Evolutionary conservation across 1,140 invertebrate genomes (phyloP).

Genomic region (Drosophila arawakana): DNA sequence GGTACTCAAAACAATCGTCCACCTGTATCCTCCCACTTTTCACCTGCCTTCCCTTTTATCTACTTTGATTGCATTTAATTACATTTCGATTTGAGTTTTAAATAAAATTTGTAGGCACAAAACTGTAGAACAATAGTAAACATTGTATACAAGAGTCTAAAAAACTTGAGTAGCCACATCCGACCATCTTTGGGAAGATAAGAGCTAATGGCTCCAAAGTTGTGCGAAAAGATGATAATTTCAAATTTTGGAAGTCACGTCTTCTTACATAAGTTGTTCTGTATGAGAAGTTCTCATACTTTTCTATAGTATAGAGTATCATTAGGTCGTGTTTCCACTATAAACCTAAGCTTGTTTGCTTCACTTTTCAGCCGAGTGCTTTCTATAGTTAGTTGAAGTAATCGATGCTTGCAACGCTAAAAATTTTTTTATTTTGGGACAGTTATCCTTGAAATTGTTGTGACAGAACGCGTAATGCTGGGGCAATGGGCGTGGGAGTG

Average conservation of each 20-base stretch:
- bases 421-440: slow-evolving; percentile 4
- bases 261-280: no score
- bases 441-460: slow-evolving; percentile 35
- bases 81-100: slow-evolving; percentile 58
- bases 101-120: slow-evolving; percentile 34
- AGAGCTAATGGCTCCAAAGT: no score
- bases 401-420: slow-evolving; percentile 2
- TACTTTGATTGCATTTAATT: slow-evolving; percentile 56
- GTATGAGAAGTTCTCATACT: neutral
- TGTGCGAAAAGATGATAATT: no score
- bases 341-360: neutral
- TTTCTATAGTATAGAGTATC: neutral
- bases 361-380: neutral
- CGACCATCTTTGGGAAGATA: no score
- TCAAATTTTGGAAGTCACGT: no score
- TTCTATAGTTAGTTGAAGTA: slow-evolving; percentile 3
- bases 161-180: no score
- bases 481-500: neutral
- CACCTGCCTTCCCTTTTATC: neutral
- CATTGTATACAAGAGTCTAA: no score
- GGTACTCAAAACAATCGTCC: slow-evolving; percentile 8
- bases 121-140: neutral
- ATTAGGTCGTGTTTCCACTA: no score
- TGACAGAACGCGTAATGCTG: neutral
- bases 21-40: neutral